Evolutionary conservation across 2,113 vertebrate species (phyloP), one percentile per base, ranked within the genome.

Genomic region (Numenius arquata): DNA sequence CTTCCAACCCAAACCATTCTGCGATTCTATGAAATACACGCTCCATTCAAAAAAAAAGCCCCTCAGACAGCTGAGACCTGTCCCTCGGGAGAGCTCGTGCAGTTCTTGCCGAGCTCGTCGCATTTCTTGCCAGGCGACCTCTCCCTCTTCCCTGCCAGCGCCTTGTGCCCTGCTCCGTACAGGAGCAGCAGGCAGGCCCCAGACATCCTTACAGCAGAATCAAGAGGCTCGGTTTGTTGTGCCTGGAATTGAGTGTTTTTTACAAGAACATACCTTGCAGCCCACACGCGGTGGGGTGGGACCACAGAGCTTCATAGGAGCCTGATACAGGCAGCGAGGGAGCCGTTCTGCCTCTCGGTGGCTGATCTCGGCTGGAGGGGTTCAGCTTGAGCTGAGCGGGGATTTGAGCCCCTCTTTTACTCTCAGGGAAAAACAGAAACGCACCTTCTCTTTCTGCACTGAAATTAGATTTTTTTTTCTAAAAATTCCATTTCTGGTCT

Each of bases 121-220:
- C n/a, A 22, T 6, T 50, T n/a, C 25, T 32, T 40, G 29, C n/a
- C 55, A 71, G 55, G 3, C 8, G 11, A 29, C 14, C 45, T 16
- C 55, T 56, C 70, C 9, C 8, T 9, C 17, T 20, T 25, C 50
- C n/a, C 74, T 23, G 27, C 18, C 40, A 43, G 48, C 15, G 1
- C 67, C 48, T n/a, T 8, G 15, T 41, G 67, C 36, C 30, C 67
- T 8, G 41, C n/a, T 58, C 59, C 41, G 30, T 11, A 21, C 21
- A 16, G 67, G 25, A 26, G 9, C 1, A n/a, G 67, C 67, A 17
- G 8, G 1, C 22, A 15, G 56, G 85, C 25, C 30, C 25, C 3
- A 11, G n/a, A 14, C 13, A 5, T 12, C 3, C 1, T 40, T 16
- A 47, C 11, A 38, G 3, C 41, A 30, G 29, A 26, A 7, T 5